A percentile compares a stretch with the other conserved stretches of the same genome.
These are phyloP conservation scores for Oryzias dopingdopingensis DNA, from an alignment of 2,797 vertebrate genomes.

Conservation along the genomic window DNA sequence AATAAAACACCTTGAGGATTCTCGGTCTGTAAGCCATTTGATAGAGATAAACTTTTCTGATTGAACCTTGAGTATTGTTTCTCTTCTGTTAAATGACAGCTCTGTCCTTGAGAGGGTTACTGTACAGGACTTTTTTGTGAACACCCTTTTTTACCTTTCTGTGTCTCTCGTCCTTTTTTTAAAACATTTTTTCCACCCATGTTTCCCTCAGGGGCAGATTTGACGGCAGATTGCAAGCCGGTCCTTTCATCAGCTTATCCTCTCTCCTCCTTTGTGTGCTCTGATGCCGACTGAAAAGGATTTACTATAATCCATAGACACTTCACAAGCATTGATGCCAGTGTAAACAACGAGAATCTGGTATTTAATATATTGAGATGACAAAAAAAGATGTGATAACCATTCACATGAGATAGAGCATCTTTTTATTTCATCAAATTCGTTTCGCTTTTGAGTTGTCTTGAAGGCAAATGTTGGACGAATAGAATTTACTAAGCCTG, in stretches of 20 bases:
- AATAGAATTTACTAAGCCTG: conserved; percentile 12
- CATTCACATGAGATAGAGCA: conserved; percentile 19
- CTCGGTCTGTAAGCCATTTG: conserved; percentile 9
- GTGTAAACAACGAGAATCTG: conserved; percentile 29
- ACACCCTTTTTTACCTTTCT: conserved; percentile 33
- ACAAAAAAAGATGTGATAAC: conserved; percentile 1
- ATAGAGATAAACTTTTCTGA: conserved; percentile 29
- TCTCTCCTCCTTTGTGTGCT: conserved; percentile 23
- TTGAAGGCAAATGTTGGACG: conserved; percentile 24
- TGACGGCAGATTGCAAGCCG: conserved; percentile 46
- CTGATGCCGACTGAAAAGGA: conserved; percentile 45
- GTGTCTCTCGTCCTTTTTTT: not conserved
- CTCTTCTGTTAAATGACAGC: conserved; percentile 52
- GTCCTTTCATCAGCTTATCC: conserved; percentile 30
- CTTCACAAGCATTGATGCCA: conserved; percentile 44
- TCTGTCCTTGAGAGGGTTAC: conserved; percentile 49
- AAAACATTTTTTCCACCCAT: not conserved
- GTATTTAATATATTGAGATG: conserved; percentile 29
- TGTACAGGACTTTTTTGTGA: conserved; percentile 2
- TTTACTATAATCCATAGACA: conserved; percentile 52
- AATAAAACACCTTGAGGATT: conserved; percentile 24
- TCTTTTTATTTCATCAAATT: conserved; percentile 20
- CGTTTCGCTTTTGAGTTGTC: conserved; percentile 24
- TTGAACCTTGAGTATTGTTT: conserved; percentile 27
- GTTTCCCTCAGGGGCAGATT: conserved; percentile 41